Evolutionary conservation across 2,113 vertebrate genomes (phyloP), one percentile per base, ranked within the genome.

Genomic region (Paralichthys olivaceus): DNA sequence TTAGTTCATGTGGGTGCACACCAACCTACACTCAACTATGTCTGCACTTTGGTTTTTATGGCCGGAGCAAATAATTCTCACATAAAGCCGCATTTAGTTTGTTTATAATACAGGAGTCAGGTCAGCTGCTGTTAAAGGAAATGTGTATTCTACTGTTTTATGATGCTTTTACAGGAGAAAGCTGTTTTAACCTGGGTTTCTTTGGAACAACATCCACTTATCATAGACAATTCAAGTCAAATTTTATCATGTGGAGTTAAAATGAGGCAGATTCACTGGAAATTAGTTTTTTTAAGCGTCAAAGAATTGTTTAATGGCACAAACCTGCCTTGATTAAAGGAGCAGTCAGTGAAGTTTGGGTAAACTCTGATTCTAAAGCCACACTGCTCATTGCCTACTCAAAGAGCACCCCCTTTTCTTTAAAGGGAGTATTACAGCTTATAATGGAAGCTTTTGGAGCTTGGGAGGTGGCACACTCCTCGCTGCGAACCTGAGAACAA

Each of bases 391-490:
- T 77, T 88, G 87, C 23, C 26, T 78, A 83, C 82, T 88, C 83
- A 87, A 69, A 90, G 79, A 86, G 86, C 84, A 78, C 90, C 90
- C 83, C 85, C 83, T 84, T 32, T 61, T 19, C 62, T 37, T 64
- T 58, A 25, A 67, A 32, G 5, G 6, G 2, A 19, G 80, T 64
- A 88, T 67, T 84, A 55, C 85, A 80, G 15, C 2, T 43, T 55
- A 4, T 29, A 15, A 63, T 75, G 19, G 73, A 7, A 25, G 3
- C 60, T 53, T 23, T 53, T 23, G 14, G 56, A 51, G 61, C 49
- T 32, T 40, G 20, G 32, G 40, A 55, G 45, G 59, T 73, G 49
- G 14, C 56, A 34, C 28, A 23, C 4, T 67, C 34, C 15, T 70
- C 19, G 23, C 15, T 66, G 20, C 12, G 59, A 60, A 47, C 17